Evolutionary conservation across 1,140 invertebrate genomes (phyloP).

Genomic region (Leguminivora glycinivorella): DNA sequence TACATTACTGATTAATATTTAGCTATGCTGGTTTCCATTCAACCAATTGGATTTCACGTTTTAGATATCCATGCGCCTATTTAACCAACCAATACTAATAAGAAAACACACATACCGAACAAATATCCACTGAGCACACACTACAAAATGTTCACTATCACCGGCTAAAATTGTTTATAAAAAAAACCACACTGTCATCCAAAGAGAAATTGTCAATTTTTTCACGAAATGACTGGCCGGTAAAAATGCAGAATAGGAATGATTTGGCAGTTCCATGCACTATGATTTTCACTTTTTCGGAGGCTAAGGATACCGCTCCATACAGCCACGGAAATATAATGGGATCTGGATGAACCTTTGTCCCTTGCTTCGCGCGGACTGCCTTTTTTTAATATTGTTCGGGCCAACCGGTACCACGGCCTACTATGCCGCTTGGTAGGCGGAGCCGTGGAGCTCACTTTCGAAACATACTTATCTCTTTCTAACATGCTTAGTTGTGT

Average conservation of each 20-base stretch:
- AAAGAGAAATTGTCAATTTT: slow-evolving; percentile 42
- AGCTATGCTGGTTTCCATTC: not conserved
- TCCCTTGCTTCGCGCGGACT: slow-evolving; percentile 40
- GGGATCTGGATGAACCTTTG: slow-evolving; percentile 41
- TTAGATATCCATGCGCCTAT: not conserved
- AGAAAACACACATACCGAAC: slow-evolving; percentile 29
- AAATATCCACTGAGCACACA: slow-evolving; percentile 15
- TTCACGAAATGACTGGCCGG: slow-evolving; percentile 39
- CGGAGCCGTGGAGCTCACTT: slow-evolving; percentile 32
- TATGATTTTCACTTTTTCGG: slow-evolving; percentile 48
- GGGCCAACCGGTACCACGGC: slow-evolving; percentile 40
- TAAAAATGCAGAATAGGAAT: slow-evolving; percentile 33
- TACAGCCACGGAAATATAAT: slow-evolving; percentile 37
- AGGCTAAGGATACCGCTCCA: slow-evolving; percentile 43
- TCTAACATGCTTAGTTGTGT: slow-evolving; percentile 21
- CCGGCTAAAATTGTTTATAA: slow-evolving; percentile 21
- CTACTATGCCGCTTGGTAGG: slow-evolving; percentile 44
- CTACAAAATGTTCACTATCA: slow-evolving; percentile 30
- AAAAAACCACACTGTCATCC: slow-evolving; percentile 43
- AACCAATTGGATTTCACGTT: not conserved
- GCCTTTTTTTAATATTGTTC: slow-evolving; percentile 45
- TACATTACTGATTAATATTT: not conserved
- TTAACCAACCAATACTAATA: slow-evolving; percentile 19
- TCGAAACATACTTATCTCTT: slow-evolving; percentile 35
- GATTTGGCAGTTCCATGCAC: slow-evolving; percentile 39